These are phyloP conservation scores for Stegodyphus dumicola DNA, from an alignment of 1,140 invertebrate species.

Conservation along the genomic window DNA sequence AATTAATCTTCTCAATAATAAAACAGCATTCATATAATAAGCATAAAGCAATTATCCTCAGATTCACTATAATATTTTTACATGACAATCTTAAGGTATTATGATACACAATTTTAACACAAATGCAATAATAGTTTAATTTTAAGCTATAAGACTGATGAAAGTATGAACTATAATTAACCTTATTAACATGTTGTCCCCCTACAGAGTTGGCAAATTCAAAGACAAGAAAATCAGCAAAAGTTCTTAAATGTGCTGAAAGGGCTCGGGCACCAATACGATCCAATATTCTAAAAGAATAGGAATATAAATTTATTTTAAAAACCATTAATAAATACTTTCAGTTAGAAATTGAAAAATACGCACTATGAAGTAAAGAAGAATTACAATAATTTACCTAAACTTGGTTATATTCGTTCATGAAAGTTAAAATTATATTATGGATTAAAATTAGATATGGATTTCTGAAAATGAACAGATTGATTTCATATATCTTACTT, in stretches of 20 bases:
- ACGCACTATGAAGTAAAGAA: too few species aligned
- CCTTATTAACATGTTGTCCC: conserved; percentile 85
- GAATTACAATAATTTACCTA: too few species aligned
- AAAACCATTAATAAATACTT: too few species aligned
- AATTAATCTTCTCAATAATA: too few species aligned
- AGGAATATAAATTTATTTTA: too few species aligned
- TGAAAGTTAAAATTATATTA: too few species aligned
- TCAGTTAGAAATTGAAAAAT: too few species aligned
- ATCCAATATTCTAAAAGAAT: conserved; percentile 83
- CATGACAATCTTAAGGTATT: neutral
- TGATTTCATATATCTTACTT: conserved; percentile 76
- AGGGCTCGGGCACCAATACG: conserved; percentile 90
- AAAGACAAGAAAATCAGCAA: conserved; percentile 93
- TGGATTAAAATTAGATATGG: neutral
- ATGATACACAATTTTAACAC: neutral
- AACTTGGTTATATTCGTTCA: too few species aligned
- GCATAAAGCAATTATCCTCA: too few species aligned
- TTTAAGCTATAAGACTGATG: neutral
- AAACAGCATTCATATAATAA: too few species aligned
- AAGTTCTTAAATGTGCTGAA: conserved; percentile 90
- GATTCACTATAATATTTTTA: too few species aligned
- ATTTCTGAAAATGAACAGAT: neutral
- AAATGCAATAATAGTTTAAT: neutral
- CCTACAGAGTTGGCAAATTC: conserved; percentile 88
- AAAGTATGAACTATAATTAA: conserved; percentile 20